Percentiles rank a stretch among this genome's conserved stretches.
Conservation (phyloP, 64 coral and sea anemone genomes). For the Montipora cactus region DNA sequence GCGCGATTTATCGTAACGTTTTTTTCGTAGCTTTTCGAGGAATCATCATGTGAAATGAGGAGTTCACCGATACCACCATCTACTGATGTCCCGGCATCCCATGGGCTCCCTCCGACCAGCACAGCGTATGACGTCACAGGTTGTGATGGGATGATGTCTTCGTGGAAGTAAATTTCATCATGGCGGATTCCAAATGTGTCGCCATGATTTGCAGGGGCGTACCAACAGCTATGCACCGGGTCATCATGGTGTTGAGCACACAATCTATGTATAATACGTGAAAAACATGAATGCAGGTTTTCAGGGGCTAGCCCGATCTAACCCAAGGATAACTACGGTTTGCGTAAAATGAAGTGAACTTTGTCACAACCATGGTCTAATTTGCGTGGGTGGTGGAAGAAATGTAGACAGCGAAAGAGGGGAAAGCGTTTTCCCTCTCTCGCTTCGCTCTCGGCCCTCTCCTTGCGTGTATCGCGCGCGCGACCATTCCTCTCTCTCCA, state of each 20-base stretch:
- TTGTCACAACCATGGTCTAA: too few species aligned
- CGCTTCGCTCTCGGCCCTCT: too few species aligned
- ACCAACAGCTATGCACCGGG: constrained; percentile 75
- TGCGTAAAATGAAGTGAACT: not conserved
- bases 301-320: not conserved
- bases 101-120: constrained; percentile 61
- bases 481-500: too few species aligned
- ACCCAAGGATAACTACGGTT: not conserved
- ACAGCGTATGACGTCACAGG: constrained; percentile 80
- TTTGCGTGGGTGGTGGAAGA: too few species aligned
- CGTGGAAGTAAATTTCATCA: constrained; percentile 80
- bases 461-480: too few species aligned
- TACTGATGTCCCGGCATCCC: constrained; percentile 47
- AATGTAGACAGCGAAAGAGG: too few species aligned
- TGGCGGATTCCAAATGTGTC: constrained; percentile 90
- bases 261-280: constrained; percentile 3
- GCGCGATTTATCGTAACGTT: constrained; percentile 66
- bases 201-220: constrained; percentile 57
- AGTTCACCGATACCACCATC: constrained; percentile 53
- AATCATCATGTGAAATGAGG: not conserved
- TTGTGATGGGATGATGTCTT: constrained; percentile 68
- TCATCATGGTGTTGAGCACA: constrained; percentile 47
- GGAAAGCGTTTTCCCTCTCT: too few species aligned
- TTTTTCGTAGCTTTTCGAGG: not conserved
- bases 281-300: not conserved